Evolutionary conservation across 2,113 vertebrate species (phyloP).

Genomic region (Colius striatus): DNA sequence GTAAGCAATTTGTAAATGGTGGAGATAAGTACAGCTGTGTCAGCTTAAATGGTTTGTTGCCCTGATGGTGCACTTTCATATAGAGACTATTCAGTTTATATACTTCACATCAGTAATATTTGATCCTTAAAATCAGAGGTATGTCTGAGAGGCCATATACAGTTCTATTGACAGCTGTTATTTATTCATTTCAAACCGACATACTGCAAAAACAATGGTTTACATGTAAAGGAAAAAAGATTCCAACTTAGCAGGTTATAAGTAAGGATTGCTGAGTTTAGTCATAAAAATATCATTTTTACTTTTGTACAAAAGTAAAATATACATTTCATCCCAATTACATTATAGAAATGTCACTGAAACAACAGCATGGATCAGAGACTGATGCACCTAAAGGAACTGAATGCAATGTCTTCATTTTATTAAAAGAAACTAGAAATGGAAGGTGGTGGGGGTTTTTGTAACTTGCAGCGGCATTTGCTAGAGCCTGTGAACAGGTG

Average conservation of each 20-base stretch:
- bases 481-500: conserved; percentile 26
- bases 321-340: conserved; percentile 71
- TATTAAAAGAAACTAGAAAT: conserved; percentile 45
- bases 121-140: conserved; percentile 63
- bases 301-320: conserved; percentile 73
- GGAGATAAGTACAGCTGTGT: conserved; percentile 60
- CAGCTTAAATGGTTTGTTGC: conserved; percentile 77
- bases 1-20: conserved; percentile 57
- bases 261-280: conserved; percentile 40
- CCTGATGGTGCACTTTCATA: conserved; percentile 77
- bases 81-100: conserved; percentile 26
- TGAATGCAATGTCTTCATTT: conserved; percentile 30
- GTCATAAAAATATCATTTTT: conserved; percentile 72
- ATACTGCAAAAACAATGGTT: conserved; percentile 48
- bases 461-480: conserved; percentile 12
- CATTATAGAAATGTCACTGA: conserved; percentile 63
- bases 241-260: not conserved
- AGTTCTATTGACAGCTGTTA: conserved; percentile 39
- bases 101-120: conserved; percentile 47
- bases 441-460: not conserved
- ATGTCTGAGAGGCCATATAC: conserved; percentile 60
- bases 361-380: conserved; percentile 59
- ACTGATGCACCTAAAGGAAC: conserved; percentile 56
- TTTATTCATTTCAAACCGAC: conserved; percentile 48
- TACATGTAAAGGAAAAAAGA: conserved; percentile 25